Conservation (phyloP, 2,888 invertebrate species). For the Polydrusus pterygomalis region DNA sequence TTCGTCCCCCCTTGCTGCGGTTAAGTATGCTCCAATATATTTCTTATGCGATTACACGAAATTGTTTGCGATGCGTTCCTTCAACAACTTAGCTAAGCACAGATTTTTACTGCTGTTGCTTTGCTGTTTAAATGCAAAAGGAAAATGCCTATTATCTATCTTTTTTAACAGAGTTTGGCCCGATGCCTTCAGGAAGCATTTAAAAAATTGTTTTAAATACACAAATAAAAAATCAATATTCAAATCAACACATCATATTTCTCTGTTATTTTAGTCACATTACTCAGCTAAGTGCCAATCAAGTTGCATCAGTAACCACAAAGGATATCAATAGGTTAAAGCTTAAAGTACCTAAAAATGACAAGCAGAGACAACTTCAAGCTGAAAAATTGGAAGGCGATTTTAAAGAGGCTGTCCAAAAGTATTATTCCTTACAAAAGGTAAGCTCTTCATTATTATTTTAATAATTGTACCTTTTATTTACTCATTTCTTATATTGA, state of each 20-base stretch:
- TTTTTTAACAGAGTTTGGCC: no score
- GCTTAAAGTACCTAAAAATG: constrained; percentile 80
- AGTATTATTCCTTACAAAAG: constrained; percentile 85
- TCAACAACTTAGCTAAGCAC: no score
- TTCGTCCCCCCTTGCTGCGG: no score
- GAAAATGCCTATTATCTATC: no score
- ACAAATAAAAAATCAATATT: neutral
- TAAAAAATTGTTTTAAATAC: neutral
- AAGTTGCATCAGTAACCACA: constrained; percentile 82
- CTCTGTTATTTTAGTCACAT: constrained; percentile 76
- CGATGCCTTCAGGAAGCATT: neutral
- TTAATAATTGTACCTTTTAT: no score
- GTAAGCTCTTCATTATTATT: constrained; percentile 69
- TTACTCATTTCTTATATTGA: no score
- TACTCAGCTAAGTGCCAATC: constrained; percentile 84
- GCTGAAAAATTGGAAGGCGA: constrained; percentile 88
- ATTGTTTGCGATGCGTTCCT: no score
- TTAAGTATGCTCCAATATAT: no score
- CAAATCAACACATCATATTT: neutral
- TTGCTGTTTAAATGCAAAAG: no score
- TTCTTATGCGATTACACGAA: no score
- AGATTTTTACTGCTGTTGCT: no score
- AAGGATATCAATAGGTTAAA: constrained; percentile 83
- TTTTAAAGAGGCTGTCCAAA: constrained; percentile 84
- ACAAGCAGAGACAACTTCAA: constrained; percentile 88